Evolutionary conservation across 2,888 invertebrate species (phyloP).

Genomic region (Aleiodes leptofemur): DNA sequence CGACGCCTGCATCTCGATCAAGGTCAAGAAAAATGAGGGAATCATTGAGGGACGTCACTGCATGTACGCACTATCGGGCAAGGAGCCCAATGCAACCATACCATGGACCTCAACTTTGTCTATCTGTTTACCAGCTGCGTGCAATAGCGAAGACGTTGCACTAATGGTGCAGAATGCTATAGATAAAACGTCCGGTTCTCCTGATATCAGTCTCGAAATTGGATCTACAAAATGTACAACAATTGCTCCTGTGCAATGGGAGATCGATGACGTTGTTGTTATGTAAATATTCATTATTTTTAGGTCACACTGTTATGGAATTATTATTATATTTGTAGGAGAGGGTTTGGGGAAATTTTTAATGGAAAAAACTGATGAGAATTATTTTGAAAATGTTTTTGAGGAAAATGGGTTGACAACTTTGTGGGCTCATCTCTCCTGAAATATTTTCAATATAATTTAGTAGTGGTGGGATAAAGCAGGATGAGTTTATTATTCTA

Average conservation of each 20-base stretch:
- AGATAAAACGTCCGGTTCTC: background rate
- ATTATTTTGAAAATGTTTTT: no score
- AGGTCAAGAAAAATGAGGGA: conserved; percentile 4
- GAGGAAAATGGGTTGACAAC: no score
- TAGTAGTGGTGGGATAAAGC: no score
- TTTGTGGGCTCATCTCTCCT: no score
- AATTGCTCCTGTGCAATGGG: conserved; percentile 49
- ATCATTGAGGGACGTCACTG: conserved; percentile 12
- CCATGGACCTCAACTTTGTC: background rate
- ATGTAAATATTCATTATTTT: conserved; percentile 51
- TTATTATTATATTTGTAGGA: no score
- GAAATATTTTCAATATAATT: no score
- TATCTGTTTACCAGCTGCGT: conserved; percentile 21
- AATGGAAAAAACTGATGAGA: no score
- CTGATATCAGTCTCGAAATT: background rate
- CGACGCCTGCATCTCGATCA: conserved; percentile 55
- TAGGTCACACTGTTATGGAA: background rate
- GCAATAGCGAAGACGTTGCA: conserved; percentile 2
- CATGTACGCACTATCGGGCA: background rate
- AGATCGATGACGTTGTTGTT: conserved; percentile 49
- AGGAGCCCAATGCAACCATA: background rate
- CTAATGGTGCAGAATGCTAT: conserved; percentile 5
- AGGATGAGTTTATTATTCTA: no score
- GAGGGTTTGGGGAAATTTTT: no score
- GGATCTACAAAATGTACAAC: conserved; percentile 46